These are phyloP conservation scores for Sebastolobus alascanus DNA, from an alignment of 2,797 vertebrate species.

Conservation along the genomic window DNA sequence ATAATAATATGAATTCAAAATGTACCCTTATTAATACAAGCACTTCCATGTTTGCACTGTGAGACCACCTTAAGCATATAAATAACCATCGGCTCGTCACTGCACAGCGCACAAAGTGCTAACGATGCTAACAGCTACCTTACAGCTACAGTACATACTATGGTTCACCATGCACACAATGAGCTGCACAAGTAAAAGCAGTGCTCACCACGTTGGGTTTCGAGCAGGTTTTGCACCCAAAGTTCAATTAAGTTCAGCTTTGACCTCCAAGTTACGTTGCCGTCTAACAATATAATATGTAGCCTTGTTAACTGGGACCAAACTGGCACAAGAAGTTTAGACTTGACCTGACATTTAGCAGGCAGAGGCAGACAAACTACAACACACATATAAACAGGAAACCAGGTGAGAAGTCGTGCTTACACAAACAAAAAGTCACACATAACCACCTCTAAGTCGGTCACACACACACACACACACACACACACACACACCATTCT, in stretches of 20 bases:
- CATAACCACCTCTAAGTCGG: neutral
- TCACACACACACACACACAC: neutral
- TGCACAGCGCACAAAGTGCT: neutral
- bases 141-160: neutral
- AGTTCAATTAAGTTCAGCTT: neutral
- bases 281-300: neutral
- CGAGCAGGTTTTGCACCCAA: neutral
- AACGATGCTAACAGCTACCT: neutral
- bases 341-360: constrained; percentile 16
- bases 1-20: too few species aligned
- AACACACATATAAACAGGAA: neutral
- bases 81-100: too few species aligned
- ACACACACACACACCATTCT: neutral
- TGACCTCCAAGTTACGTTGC: neutral
- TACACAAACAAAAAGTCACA: neutral
- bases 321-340: neutral
- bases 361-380: neutral
- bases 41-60: too few species aligned
- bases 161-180: neutral
- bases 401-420: neutral
- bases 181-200: neutral
- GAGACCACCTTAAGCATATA: too few species aligned
- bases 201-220: neutral
- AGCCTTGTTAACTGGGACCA: neutral
- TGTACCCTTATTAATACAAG: too few species aligned